Base-by-base conservation (phyloP, 1,140 invertebrate genomes). In the Spodoptera litura region DNA sequence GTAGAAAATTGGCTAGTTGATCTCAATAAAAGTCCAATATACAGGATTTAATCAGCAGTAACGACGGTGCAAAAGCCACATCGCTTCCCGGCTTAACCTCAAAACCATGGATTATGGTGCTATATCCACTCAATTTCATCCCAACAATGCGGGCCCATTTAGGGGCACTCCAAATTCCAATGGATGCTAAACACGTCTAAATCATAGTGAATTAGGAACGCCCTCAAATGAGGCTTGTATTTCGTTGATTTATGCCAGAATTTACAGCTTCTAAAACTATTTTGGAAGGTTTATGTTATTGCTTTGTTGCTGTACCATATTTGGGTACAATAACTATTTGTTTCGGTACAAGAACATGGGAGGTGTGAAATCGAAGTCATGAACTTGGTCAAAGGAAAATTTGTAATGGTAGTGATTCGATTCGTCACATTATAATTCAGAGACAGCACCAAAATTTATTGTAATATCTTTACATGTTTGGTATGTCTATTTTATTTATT, bases 21-120 rank as follows among this genome's bases (percentile, higher is more conserved):
- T 64, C n/a, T 20, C 15, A 49, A 44, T 64, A 49, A 64, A 64
- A 49, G 38, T 49, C 62, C 62, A 25, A 35, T 38, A 49, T 66
- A 66, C 20, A 44, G 61, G 61, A 64, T 64, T 51, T 66, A 66
- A 66, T 66, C 38, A 66, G 38, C 62, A 66, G 35, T 66, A 66
- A 66, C 62, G 62, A 66, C 38, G 38, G 62, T 44, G n/a, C 62
- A 49, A 38, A 66, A 49, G 15, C 38, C 38, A 38, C 62, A 49
- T 66, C n/a, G 38, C 49, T 49, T 44, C 62, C 62, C 38, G 15
- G 62, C 62, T 49, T 49, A 44, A 66, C 38, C 38, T 49, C 62
- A 66, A 66, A 44, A 66, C 62, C 38, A 66, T 49, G 35, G 62
- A 49, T 66, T 66, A 66, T 49, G 38, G 38, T 49, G 62, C 49